phyloP scores from a whole-genome alignment of 2,888 invertebrate species.

The Hydroisotoma schaefferi region DNA sequence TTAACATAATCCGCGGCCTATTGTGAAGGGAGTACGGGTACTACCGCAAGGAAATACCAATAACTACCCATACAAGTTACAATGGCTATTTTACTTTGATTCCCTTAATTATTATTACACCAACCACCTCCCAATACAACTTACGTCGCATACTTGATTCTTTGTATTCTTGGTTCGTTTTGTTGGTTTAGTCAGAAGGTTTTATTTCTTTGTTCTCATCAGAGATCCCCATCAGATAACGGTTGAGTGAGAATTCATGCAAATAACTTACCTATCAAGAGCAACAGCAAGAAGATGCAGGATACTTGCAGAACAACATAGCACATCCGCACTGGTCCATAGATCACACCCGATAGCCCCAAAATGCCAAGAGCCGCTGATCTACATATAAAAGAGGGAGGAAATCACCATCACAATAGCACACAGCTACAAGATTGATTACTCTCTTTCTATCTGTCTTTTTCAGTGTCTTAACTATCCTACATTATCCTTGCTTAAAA shows the following conservation, averaged over 20 bases:
- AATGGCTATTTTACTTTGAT: too few species aligned
- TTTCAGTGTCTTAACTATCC: constrained; percentile 11
- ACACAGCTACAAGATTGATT: constrained; percentile 45
- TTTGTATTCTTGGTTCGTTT: too few species aligned
- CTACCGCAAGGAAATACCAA: too few species aligned
- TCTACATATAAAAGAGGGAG: constrained; percentile 52
- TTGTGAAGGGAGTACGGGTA: too few species aligned
- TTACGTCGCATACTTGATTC: too few species aligned
- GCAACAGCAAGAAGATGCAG: constrained; percentile 77
- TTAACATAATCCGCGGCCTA: too few species aligned
- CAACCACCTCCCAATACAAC: too few species aligned
- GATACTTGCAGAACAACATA: constrained; percentile 82
- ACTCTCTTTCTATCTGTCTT: constrained; percentile 22
- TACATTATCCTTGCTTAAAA: constrained; percentile 3
- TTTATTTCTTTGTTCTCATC: background rate
- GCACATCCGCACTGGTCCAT: constrained; percentile 62
- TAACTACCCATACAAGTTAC: too few species aligned
- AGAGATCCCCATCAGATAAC: background rate
- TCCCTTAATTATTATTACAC: too few species aligned
- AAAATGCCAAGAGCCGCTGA: constrained; percentile 75
- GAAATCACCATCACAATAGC: constrained; percentile 43
- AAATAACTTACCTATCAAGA: constrained; percentile 65
- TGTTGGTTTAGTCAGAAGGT: background rate
- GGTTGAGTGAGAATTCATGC: background rate
- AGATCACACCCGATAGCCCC: constrained; percentile 80